Percentiles rank a stretch among this genome's conserved stretches.
Conservation (phyloP, 1,140 invertebrate species). For the Leptoteleia sp. region DNA sequence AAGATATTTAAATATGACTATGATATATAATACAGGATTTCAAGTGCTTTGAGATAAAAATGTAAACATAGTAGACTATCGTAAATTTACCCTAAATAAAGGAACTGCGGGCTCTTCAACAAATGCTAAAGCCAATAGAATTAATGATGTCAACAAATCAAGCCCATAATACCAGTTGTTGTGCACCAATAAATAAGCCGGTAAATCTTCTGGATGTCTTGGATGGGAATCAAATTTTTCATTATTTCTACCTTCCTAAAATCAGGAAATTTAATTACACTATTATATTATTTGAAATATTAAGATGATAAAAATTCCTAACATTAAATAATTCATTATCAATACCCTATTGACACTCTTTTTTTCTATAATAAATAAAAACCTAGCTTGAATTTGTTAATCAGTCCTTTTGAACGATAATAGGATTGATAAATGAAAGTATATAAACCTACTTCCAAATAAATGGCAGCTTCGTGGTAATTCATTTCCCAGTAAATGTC, state of each 20-base stretch:
- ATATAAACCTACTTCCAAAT: conserved; percentile 85
- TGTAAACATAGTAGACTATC: too few species aligned
- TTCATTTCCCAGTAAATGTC: conserved; percentile 91
- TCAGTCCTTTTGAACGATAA: too few species aligned
- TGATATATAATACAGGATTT: conserved; percentile 9
- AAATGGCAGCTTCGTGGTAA: conserved; percentile 94
- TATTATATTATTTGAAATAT: too few species aligned
- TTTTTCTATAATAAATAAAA: too few species aligned
- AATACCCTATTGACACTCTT: too few species aligned
- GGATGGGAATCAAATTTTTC: conserved; percentile 96
- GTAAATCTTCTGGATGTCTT: conserved; percentile 89
- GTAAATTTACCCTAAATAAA: conserved; percentile 85
- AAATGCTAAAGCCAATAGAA: conserved; percentile 90
- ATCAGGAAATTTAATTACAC: conserved; percentile 15
- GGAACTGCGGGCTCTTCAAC: conserved; percentile 91
- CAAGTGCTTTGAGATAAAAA: too few species aligned
- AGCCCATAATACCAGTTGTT: conserved; percentile 93
- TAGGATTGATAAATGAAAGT: too few species aligned
- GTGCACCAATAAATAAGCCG: conserved; percentile 93
- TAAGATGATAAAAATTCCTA: too few species aligned
- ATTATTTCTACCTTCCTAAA: conserved; percentile 94
- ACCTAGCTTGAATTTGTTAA: too few species aligned
- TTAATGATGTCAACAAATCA: conserved; percentile 89
- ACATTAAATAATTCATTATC: too few species aligned
- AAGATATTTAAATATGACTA: too few species aligned